phyloP scores from a whole-genome alignment of 2,888 invertebrate genomes.

The Quadroppia sp. region DNA sequence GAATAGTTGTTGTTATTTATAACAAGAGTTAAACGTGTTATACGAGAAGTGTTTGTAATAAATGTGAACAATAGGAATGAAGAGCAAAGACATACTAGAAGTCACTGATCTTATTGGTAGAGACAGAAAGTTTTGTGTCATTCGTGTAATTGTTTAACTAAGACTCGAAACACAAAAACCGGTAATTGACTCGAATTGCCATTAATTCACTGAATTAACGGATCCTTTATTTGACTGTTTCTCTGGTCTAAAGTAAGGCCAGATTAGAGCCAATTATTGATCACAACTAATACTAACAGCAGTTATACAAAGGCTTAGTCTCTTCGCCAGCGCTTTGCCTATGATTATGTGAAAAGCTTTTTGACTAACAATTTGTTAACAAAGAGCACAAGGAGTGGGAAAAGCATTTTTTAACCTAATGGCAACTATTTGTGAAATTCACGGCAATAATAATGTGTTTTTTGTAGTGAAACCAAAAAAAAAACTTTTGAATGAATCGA shows the following conservation, averaged over 20 bases:
- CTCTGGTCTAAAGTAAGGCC: neutral
- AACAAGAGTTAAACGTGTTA: neutral
- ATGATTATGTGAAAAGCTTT: neutral
- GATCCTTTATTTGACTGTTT: too few species aligned
- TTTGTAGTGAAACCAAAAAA: neutral
- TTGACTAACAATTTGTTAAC: neutral
- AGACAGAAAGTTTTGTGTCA: neutral
- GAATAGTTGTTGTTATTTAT: neutral
- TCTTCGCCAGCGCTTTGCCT: neutral
- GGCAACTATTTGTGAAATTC: too few species aligned
- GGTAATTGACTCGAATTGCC: neutral
- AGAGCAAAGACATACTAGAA: too few species aligned
- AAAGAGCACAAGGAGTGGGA: too few species aligned
- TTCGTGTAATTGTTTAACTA: neutral
- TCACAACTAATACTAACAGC: neutral
- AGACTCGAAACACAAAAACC: neutral
- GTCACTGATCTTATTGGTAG: neutral
- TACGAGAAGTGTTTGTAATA: neutral
- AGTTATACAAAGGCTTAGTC: neutral
- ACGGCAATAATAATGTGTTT: too few species aligned
- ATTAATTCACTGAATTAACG: constrained; percentile 5
- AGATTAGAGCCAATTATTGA: constrained; percentile 1
- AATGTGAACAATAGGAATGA: neutral
- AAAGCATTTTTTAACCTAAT: too few species aligned
- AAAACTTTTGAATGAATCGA: neutral